Evolutionary conservation across 2,797 vertebrate genomes (phyloP), one percentile per base, ranked within the genome.

Genomic region (Labeo calbasu): DNA sequence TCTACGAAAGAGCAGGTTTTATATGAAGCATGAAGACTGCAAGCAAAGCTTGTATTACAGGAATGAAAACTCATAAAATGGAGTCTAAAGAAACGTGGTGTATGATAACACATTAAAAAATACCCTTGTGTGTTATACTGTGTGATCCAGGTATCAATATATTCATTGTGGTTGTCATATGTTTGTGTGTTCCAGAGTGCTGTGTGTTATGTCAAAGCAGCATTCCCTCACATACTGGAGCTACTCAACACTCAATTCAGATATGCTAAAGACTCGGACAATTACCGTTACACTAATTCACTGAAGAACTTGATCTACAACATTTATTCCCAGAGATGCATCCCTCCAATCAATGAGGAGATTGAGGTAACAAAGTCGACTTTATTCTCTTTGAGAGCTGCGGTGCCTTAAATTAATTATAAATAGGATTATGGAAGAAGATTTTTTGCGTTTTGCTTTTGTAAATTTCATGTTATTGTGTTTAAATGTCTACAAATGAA

Each of bases 171-270:
- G 23, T 69, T 72, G 25, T 72, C 32, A 36, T 59, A 19, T 73
- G 76, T 71, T 84, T 32, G 86, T 71, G 79, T 43, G 69, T 82
- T 81, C 9, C 84, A 94, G 93, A 92, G 92, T 83, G 84, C 90
- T 51, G 83, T 89, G 61, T 94, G 93, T 86, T 93, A 92, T 76
- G 83, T 93, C 84, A 94, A 93, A 91, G 92, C 92, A 79, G 90
- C 89, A 14, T 87, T 93, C 21, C 92, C 92, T 77, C 88, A 92
- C 61, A 89, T 92, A 28, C 89, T 92, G 84, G 92, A 93, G 36
- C 89, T 94, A 43, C 87, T 94, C 76, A 89, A 83, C 59, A 87
- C 77, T 15, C 89, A 93, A 28, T 93, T 93, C 85, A 86, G 70
- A 75, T 94, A 91, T 85, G 87, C 53, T 32, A 86, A 77, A 63